Evolutionary conservation across 2,113 vertebrate genomes (phyloP).

Genomic region (Anolis sagrei): DNA sequence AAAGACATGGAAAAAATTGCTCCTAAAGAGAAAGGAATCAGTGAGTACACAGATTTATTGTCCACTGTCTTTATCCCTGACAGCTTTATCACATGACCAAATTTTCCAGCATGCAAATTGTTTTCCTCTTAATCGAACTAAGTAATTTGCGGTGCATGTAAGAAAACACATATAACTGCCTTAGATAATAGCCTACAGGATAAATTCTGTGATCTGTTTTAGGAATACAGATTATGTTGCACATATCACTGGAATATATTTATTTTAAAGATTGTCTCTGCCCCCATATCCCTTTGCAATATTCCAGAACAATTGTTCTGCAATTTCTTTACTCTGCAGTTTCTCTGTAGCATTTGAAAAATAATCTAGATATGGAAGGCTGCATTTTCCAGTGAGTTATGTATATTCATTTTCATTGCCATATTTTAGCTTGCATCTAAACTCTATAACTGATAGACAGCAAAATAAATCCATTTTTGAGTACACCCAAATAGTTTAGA

Average conservation of each 20-base stretch:
- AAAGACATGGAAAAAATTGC: constrained; percentile 99
- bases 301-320: not conserved
- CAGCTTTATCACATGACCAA: not conserved
- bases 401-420: not conserved
- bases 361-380: not conserved
- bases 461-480: too few relatives aligned
- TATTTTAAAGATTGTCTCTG: not conserved
- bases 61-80: constrained; percentile 7
- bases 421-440: not conserved
- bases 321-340: not conserved
- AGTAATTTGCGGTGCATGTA: too few relatives aligned
- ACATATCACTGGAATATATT: not conserved
- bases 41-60: constrained; percentile 80
- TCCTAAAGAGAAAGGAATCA: constrained; percentile 95
- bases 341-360: not conserved
- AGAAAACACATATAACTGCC: not conserved
- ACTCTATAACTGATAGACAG: too few relatives aligned
- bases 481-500: too few relatives aligned
- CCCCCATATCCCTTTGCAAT: not conserved
- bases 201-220: not conserved
- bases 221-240: not conserved
- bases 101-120: not conserved
- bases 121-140: not conserved
- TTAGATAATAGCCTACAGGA: not conserved
- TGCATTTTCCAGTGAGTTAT: not conserved